phyloP scores from a whole-genome alignment of 2,888 invertebrate species.

The Epistrophe grossulariae region DNA sequence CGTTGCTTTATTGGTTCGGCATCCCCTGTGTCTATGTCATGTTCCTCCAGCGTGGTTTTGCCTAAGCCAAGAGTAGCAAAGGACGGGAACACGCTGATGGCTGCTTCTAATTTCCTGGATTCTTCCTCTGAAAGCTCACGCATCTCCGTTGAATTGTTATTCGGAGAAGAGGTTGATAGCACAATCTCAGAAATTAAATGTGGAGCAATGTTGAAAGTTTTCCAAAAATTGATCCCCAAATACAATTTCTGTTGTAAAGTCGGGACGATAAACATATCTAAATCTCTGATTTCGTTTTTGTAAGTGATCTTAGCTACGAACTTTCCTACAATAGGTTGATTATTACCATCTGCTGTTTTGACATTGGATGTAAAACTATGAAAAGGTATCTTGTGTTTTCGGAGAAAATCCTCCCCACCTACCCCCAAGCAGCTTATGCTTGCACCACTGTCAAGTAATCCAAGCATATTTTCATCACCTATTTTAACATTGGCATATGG shows the following conservation, averaged over 20 bases:
- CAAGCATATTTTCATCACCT: not conserved
- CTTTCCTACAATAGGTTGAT: not conserved
- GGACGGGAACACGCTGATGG: conserved; percentile 48
- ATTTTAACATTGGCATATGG: not conserved
- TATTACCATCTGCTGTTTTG: not conserved
- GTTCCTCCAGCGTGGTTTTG: conserved; percentile 58
- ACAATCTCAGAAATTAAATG: conserved; percentile 8
- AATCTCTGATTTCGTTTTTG: not conserved
- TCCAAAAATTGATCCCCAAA: conserved; percentile 21
- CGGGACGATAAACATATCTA: conserved; percentile 25
- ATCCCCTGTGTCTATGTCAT: conserved; percentile 27
- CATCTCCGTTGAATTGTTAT: not conserved
- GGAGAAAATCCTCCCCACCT: not conserved
- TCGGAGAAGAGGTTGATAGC: no score
- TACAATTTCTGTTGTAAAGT: conserved; percentile 53
- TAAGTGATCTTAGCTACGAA: not conserved
- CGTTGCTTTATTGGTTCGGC: conserved; percentile 29
- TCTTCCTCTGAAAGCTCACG: conserved; percentile 16
- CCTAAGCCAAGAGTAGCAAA: conserved; percentile 61
- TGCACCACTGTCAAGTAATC: conserved; percentile 6
- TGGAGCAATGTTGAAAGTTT: conserved; percentile 9
- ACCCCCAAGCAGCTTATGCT: not conserved
- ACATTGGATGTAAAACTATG: not conserved
- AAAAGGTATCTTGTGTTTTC: not conserved
- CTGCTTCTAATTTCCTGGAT: not conserved